Percentiles rank a stretch among this genome's conserved stretches.
These are phyloP conservation scores for Coilia nasus DNA, from an alignment of 2,797 vertebrate species.

Conservation along the genomic window DNA sequence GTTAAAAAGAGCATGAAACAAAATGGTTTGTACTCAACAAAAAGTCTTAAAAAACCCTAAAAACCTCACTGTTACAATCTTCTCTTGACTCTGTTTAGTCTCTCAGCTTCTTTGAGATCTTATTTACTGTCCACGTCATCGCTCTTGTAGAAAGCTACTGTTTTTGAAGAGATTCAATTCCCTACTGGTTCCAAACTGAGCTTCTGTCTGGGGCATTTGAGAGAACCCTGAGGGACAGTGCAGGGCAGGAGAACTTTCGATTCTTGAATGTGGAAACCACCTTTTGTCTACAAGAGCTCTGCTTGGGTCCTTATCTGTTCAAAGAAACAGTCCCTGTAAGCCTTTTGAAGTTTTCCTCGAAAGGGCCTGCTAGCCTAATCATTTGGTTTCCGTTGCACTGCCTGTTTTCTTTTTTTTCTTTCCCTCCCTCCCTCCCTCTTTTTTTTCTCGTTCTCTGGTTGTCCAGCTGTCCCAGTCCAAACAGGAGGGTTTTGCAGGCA, in stretches of 20 bases:
- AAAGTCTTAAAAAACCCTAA: no score
- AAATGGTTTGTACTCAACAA: not conserved
- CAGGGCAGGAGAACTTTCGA: not conserved
- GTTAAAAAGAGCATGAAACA: not conserved
- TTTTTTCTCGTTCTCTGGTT: not conserved
- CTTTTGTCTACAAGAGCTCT: conserved; percentile 27
- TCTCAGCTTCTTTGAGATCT: not conserved
- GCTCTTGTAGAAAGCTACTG: not conserved
- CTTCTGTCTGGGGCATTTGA: conserved; percentile 2
- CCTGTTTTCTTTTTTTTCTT: conserved; percentile 1
- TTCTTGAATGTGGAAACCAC: not conserved
- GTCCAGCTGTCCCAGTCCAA: not conserved
- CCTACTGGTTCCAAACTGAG: not conserved
- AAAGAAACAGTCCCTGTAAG: conserved; percentile 37
- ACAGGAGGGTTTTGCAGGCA: not conserved
- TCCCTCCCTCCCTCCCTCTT: not conserved
- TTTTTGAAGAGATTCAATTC: not conserved
- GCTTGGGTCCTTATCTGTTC: conserved; percentile 62
- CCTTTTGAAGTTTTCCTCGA: conserved; percentile 68
- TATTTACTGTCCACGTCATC: not conserved
- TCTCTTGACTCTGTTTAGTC: not conserved
- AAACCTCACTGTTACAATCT: no score
- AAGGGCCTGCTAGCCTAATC: conserved; percentile 63
- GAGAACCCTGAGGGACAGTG: not conserved
- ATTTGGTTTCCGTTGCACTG: conserved; percentile 62